Evolutionary conservation across 2,797 vertebrate species (phyloP).

Genomic region (Poeciliopsis presidionis): DNA sequence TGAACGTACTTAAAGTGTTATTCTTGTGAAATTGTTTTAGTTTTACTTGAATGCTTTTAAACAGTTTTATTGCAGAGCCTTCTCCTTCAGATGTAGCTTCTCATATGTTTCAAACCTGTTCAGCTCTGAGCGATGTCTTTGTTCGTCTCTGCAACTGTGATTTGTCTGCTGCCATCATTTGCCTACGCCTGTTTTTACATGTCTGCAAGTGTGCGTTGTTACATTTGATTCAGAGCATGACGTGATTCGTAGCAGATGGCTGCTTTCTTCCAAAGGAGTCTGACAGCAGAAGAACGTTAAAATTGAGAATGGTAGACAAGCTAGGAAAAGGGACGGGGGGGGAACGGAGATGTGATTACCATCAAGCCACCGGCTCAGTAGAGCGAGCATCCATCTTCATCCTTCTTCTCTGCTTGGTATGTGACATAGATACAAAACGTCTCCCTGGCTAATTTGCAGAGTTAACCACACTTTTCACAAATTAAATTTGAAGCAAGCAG

Average conservation of each 20-base stretch:
- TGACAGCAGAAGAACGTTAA: constrained; percentile 67
- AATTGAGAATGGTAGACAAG: constrained; percentile 60
- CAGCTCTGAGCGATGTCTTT: constrained; percentile 42
- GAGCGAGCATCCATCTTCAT: constrained; percentile 63
- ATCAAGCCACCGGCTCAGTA: constrained; percentile 62
- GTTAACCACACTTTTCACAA: constrained; percentile 46
- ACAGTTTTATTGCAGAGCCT: constrained; percentile 8
- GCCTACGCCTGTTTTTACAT: constrained; percentile 61
- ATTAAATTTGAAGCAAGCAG: constrained; percentile 68
- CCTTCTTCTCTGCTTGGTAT: constrained; percentile 41
- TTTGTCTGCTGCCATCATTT: constrained; percentile 56
- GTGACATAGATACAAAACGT: constrained; percentile 72
- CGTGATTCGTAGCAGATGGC: constrained; percentile 73
- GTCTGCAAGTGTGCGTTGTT: constrained; percentile 54
- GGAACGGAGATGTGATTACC: constrained; percentile 57
- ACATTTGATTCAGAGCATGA: constrained; percentile 57
- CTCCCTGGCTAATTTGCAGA: constrained; percentile 66
- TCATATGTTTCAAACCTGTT: constrained; percentile 44
- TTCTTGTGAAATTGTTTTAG: not conserved
- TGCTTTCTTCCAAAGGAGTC: constrained; percentile 50
- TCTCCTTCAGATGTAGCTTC: constrained; percentile 31
- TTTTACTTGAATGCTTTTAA: constrained; percentile 14
- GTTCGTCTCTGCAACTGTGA: constrained; percentile 47
- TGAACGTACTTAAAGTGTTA: not conserved
- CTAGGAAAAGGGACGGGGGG: constrained; percentile 38